Percentiles rank a stretch among this genome's conserved stretches.
Conservation (phyloP, 1,140 invertebrate genomes). For the Panulirus ornatus region DNA sequence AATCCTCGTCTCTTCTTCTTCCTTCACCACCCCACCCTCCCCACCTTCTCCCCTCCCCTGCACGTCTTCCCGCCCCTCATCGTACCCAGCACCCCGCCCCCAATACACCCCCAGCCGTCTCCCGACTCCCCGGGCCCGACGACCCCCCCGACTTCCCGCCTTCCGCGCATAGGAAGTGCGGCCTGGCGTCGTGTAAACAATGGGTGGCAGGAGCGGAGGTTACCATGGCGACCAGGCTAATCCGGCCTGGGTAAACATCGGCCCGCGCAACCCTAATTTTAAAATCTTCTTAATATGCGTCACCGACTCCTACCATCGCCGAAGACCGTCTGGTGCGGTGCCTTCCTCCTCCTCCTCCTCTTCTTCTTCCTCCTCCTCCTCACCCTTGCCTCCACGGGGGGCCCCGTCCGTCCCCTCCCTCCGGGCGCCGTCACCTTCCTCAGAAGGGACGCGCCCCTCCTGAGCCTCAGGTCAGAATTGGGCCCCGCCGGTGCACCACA, state of each 20-base stretch:
- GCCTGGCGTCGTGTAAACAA: constrained; percentile 63
- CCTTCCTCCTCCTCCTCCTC: background rate
- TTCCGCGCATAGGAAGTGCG: constrained; percentile 52
- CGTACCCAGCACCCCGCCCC: background rate
- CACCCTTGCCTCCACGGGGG: too few species aligned
- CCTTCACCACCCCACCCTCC: background rate
- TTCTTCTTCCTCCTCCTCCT: too few species aligned
- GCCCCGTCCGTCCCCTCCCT: background rate
- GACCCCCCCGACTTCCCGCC: constrained; percentile 28
- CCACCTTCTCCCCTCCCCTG: background rate
- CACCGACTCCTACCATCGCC: constrained; percentile 60
- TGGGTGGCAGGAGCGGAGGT: constrained; percentile 43
- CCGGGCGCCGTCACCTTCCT: background rate
- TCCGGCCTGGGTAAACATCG: constrained; percentile 66
- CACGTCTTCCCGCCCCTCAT: background rate
- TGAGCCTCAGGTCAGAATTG: background rate
- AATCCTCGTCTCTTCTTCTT: background rate
- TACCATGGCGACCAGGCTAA: constrained; percentile 66
- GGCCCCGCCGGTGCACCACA: background rate
- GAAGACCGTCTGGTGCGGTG: constrained; percentile 42
- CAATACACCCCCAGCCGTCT: background rate
- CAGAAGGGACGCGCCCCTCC: background rate
- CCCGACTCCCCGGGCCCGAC: background rate
- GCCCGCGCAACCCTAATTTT: constrained; percentile 56
- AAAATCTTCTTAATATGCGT: constrained; percentile 74